Conservation (phyloP, 2,113 vertebrate genomes). For the Corythaeola cristata region DNA sequence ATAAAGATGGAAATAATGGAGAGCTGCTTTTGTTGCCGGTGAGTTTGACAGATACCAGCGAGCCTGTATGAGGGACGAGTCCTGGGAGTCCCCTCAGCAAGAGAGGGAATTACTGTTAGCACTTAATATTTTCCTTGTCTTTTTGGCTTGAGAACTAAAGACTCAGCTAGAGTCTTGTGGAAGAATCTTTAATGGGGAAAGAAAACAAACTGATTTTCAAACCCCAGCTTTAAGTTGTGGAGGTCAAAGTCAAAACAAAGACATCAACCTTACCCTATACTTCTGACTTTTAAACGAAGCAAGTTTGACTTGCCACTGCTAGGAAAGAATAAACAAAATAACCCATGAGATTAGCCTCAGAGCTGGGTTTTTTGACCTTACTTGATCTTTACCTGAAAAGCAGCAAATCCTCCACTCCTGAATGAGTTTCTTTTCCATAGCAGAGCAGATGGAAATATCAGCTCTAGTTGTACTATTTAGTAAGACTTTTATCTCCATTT, state of each 20-base stretch:
- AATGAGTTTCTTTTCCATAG: neutral
- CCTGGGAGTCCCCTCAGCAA: neutral
- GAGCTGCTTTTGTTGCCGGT: neutral
- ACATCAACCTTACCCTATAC: neutral
- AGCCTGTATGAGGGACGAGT: fast-evolving
- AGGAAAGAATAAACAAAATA: neutral
- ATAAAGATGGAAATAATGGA: neutral
- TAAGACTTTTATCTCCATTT: neutral
- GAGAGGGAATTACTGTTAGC: neutral
- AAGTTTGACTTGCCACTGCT: neutral
- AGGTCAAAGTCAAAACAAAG: neutral
- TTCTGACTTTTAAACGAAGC: neutral
- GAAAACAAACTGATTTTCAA: neutral
- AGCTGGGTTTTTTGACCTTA: neutral
- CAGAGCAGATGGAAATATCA: neutral
- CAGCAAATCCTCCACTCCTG: neutral
- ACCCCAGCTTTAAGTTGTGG: neutral
- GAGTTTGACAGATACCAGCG: neutral
- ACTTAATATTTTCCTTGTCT: neutral
- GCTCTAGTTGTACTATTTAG: neutral
- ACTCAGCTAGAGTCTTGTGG: neutral
- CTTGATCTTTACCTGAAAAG: neutral
- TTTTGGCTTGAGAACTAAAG: neutral
- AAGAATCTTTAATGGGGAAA: neutral
- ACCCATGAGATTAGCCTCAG: neutral